Evolutionary conservation across 92 coral and sea anemone genomes (phyloP).

Genomic region (Porites divaricata): DNA sequence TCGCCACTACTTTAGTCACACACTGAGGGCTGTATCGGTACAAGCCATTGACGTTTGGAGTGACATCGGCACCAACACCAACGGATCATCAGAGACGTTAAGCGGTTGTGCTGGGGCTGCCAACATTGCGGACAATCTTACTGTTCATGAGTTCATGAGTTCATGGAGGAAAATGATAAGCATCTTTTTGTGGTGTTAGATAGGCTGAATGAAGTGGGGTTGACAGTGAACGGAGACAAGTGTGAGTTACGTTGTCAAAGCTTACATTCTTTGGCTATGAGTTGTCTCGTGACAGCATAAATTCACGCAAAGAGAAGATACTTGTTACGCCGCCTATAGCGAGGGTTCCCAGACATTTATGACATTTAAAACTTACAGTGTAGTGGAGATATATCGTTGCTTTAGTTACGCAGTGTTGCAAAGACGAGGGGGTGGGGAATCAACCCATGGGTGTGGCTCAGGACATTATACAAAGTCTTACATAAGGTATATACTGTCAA

Average conservation of each 20-base stretch:
- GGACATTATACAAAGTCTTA: too few relatives aligned
- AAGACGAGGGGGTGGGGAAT: too few relatives aligned
- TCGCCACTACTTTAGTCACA: slow-evolving; percentile 10
- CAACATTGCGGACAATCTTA: slow-evolving; percentile 7
- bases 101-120: slow-evolving; percentile 7
- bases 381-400: too few relatives aligned
- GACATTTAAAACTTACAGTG: too few relatives aligned
- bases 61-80: slow-evolving; percentile 2
- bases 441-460: too few relatives aligned
- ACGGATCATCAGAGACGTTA: neutral
- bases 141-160: neutral
- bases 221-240: neutral
- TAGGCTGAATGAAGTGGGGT: slow-evolving; percentile 22
- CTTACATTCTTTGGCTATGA: slow-evolving; percentile 12
- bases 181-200: slow-evolving; percentile 14
- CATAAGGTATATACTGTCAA: too few relatives aligned
- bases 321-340: too few relatives aligned
- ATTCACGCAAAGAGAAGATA: slow-evolving; percentile 51
- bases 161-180: neutral
- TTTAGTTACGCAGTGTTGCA: too few relatives aligned
- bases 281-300: slow-evolving; percentile 18
- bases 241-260: neutral
- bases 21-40: slow-evolving; percentile 9
- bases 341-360: too few relatives aligned
- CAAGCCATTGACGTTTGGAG: neutral